Evolutionary conservation across 2,113 vertebrate species (phyloP), one percentile per base, ranked within the genome.

Genomic region (Tupaia tana): DNA sequence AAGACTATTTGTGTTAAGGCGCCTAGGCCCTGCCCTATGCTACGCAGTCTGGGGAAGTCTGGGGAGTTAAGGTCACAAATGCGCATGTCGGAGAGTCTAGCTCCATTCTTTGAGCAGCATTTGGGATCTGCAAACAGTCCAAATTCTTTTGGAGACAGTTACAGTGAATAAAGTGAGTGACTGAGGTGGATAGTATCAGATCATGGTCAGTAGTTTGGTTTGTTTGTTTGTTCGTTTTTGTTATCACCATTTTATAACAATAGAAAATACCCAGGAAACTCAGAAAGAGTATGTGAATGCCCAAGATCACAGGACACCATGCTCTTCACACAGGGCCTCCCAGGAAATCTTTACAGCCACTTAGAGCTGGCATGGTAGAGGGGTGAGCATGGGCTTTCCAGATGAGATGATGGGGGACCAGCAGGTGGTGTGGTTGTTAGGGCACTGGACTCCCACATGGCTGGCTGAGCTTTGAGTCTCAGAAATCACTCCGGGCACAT

Each of bases 221-320:
- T 3, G 43, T 43, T 43, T 43, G 43, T 43, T 43, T 43, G 43
- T 43, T 43, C 43, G 6, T 43, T 43, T 43, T 43, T 43, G 43
- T 43, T 43, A 43, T 43, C 43, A 54, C 77, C 31, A 61, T 79
- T 63, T 95, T 96, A 64, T 69, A 91, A 69, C 29, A 81, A 77
- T 3, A 64, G 54, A 78, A 43, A 34, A 63, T 22, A 20, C 7
- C n/a, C 19, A 18, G 27, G 75, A 88, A 67, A 10, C 25, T 31
- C 14, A 54, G 66, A 67, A 74, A 84, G 73, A 31, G 4, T n/a
- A 13, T 7, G 16, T 29, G 29, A n/a, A 25, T 64, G 34, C n/a
- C 29, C 59, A 25, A 2, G 24, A 61, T 56, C 25, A 81, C 54
- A 71, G 2, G 11, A 52, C 1, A 25, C 13, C 74, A 20, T 9